A percentile compares a stretch with the other conserved stretches of the same genome.
These are phyloP conservation scores for Epiblema foenella DNA, from an alignment of 2,888 invertebrate genomes.

Conservation along the genomic window DNA sequence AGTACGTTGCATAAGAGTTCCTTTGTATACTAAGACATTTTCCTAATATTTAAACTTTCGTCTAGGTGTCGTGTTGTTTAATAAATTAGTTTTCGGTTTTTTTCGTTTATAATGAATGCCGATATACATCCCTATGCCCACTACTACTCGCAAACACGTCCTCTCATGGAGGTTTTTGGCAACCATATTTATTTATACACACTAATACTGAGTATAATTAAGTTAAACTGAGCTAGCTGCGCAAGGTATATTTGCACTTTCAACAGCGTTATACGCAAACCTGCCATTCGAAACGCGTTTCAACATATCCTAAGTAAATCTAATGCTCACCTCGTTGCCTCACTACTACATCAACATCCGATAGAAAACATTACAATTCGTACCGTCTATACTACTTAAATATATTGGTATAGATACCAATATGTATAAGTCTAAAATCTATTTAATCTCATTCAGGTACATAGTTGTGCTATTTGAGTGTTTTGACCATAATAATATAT, in stretches of 20 bases:
- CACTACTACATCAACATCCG: constrained; percentile 22
- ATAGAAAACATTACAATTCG: not conserved
- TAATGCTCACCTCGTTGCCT: constrained; percentile 28
- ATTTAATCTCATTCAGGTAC: not conserved
- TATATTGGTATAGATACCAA: too few species aligned
- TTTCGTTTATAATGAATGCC: too few species aligned
- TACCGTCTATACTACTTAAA: not conserved
- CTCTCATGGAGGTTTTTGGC: too few species aligned
- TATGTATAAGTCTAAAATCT: too few species aligned
- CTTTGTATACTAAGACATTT: not conserved
- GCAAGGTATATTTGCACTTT: constrained; percentile 36
- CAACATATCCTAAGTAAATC: constrained; percentile 36
- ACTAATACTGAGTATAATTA: not conserved
- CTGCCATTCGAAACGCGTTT: constrained; percentile 28
- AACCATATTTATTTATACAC: too few species aligned
- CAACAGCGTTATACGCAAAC: constrained; percentile 21
- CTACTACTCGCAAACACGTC: too few species aligned
- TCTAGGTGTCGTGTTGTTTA: too few species aligned
- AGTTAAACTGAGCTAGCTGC: constrained; percentile 8
- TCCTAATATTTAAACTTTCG: too few species aligned
- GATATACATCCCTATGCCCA: too few species aligned
- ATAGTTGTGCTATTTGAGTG: too few species aligned
- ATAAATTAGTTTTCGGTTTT: too few species aligned
- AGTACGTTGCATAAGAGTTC: not conserved
- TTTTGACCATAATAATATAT: too few species aligned